Evolutionary conservation across 2,888 invertebrate species (phyloP), one percentile per base, ranked within the genome.

Genomic region (Camponotus fellah): DNA sequence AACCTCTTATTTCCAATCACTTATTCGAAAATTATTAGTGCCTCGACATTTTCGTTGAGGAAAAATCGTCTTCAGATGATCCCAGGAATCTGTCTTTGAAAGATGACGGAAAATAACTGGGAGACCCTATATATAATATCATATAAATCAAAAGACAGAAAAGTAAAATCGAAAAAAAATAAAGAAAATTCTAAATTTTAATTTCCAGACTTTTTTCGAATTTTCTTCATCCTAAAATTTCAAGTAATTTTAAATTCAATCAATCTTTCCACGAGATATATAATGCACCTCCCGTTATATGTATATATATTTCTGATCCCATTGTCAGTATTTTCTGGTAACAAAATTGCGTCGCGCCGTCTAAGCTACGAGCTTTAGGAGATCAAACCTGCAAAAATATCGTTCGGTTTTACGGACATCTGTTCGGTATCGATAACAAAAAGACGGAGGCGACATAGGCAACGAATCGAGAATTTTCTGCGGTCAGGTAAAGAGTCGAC

Each of bases 401-500:
- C 53, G 26, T 34, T n/a, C 32, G 68, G 56, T 68, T 68, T 68
- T 66, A 32, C 53, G 34, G 34, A 43, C 21, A 17, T 58, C 12
- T 34, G 21, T 58, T 69, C 49, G 26, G n/a, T 53, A 34, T 79
- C 79, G 43, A 71, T 46, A 60, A 72, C 40, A 76, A 82, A 76
- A 82, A 43, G 26, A 26, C 58, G 10, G 34, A 56, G 56, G n/a
- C 68, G 40, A 58, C 69, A 21, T 69, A n/a, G 34, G 21, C 75
- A 43, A 64, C 21, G 40, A 68, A 77, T 32, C 40, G 69, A 77
- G 56, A 40, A 71, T 60, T 69, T 79, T 71, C 79, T 46, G 21
- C 34, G 72, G 49, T 34, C 49, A 71, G 53, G 60, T 49, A 71
- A 87, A 80, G 58, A 83, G 72, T 71, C 65, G 71, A 72, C 21